Conservation (phyloP, 2,797 vertebrate species). For the Aphelocoma californica region DNA sequence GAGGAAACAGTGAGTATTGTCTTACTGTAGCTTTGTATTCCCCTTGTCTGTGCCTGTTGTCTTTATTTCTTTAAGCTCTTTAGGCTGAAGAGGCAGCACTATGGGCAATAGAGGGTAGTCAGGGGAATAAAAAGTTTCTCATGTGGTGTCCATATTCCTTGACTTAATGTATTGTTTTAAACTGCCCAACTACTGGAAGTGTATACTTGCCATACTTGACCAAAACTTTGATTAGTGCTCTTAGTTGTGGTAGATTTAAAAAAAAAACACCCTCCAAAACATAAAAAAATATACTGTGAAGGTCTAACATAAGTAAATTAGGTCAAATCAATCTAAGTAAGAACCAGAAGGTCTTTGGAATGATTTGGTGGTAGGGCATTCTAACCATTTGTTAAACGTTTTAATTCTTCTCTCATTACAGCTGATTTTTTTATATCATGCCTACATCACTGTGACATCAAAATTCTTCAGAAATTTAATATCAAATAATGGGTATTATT, state of each 20-base stretch:
- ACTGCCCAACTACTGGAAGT: neutral
- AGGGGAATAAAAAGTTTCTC: neutral
- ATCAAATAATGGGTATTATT: neutral
- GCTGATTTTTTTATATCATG: neutral
- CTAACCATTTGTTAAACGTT: neutral
- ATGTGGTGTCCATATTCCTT: neutral
- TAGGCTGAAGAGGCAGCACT: neutral
- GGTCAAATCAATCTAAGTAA: neutral
- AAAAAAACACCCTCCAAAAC: neutral
- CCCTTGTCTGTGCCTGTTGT: neutral
- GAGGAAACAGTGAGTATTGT: neutral
- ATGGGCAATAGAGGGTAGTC: neutral
- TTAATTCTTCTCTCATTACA: neutral
- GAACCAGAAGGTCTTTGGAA: neutral
- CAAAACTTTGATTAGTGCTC: neutral
- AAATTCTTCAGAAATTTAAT: neutral
- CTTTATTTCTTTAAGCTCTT: neutral
- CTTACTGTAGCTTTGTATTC: neutral
- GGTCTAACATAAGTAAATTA: neutral
- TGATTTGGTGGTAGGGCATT: neutral
- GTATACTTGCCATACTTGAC: neutral
- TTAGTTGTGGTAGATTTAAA: neutral
- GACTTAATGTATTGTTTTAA: neutral
- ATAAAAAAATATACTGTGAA: neutral
- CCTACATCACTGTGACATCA: neutral